Base-by-base conservation (phyloP, 2,797 vertebrate species). In the Anomalospiza imberbis region DNA sequence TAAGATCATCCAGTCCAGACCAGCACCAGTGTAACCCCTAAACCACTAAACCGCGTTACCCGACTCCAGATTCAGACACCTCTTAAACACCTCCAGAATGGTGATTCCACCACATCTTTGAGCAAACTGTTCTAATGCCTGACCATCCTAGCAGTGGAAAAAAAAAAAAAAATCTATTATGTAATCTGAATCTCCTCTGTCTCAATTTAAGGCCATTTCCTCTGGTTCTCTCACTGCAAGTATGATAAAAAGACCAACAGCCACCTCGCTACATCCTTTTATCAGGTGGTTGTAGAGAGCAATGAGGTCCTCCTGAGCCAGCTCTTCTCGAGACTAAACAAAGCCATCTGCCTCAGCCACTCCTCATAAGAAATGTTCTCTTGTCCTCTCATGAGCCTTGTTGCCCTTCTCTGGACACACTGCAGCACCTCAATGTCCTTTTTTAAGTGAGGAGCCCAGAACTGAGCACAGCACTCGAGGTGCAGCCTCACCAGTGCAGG, bases 201-300 rank as follows among this genome's bases (percentile, higher is more conserved):
- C 38, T n/a, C 47, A 53, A 3, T 2, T 32, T n/a, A 29, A 76
- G 29, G 9, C 16, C 9, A 20, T 47, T 76, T 68, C 29, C 29
- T 76, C 55, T 40, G 45, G 7, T 75, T 36, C 9, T 58, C 9
- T 47, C 47, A 20, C n/a, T 29, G 48, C 25, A 53, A n/a, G 10
- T 17, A 36, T 9, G 7, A n/a, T 5, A 20, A 4, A n/a, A 31
- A 24, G 20, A 61, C 12, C 1, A 0, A 31, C 7, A 4, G 9
- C 29, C 29, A 21, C 55, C 55, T 47, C 34, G 40, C n/a, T 8
- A 2, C 29, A 45, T 29, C 7, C 55, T 75, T 15, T 26, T 85
- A 5, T 44, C 32, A 32, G 32, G 53, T 26, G 53, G 6, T 18
- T 58, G 8, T 32, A 16, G 62, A 16, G 32, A 50, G 18, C 82